A percentile compares a stretch with the other conserved stretches of the same genome.
These are phyloP conservation scores for Drosophila busckii DNA, from an alignment of 1,140 invertebrate species.

Conservation along the genomic window DNA sequence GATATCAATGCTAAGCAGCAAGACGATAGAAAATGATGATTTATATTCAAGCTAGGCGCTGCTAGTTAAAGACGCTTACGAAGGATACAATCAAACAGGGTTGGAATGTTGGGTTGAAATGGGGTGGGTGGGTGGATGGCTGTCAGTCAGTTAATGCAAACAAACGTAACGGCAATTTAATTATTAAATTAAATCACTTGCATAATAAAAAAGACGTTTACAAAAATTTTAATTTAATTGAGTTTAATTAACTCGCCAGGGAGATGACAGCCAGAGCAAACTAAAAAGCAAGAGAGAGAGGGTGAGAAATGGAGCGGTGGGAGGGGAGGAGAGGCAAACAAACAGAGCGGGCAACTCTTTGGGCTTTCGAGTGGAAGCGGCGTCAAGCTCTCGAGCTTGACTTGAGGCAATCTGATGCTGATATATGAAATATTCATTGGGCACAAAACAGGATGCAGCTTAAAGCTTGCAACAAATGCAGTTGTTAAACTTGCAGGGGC, in stretches of 20 bases:
- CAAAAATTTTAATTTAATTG: slow-evolving; percentile 74
- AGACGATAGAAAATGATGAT: too few species aligned
- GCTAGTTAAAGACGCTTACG: too few species aligned
- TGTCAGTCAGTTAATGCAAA: slow-evolving; percentile 33
- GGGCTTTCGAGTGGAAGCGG: too few species aligned
- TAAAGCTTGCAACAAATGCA: not conserved
- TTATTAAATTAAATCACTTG: slow-evolving; percentile 77
- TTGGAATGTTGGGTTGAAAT: too few species aligned
- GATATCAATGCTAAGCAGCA: too few species aligned
- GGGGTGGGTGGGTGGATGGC: not conserved
- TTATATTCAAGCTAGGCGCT: too few species aligned
- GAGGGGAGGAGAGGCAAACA: slow-evolving; percentile 40
- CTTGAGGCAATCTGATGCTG: slow-evolving; percentile 18
- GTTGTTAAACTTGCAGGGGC: not conserved
- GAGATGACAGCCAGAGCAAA: slow-evolving; percentile 57
- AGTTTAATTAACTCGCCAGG: slow-evolving; percentile 77
- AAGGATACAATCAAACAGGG: not conserved
- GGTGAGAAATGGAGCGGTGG: not conserved
- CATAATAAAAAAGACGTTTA: slow-evolving; percentile 74
- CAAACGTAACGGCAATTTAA: slow-evolving; percentile 70
- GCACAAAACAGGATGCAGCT: not conserved
- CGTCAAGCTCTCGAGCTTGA: slow-evolving; percentile 1
- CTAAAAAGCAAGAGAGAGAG: slow-evolving; percentile 4
- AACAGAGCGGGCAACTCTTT: slow-evolving; percentile 34
- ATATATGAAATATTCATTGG: slow-evolving; percentile 21